A percentile compares a stretch with the other conserved stretches of the same genome.
These are phyloP conservation scores for Nomada goodeniana DNA, from an alignment of 2,888 invertebrate genomes.

Conservation along the genomic window DNA sequence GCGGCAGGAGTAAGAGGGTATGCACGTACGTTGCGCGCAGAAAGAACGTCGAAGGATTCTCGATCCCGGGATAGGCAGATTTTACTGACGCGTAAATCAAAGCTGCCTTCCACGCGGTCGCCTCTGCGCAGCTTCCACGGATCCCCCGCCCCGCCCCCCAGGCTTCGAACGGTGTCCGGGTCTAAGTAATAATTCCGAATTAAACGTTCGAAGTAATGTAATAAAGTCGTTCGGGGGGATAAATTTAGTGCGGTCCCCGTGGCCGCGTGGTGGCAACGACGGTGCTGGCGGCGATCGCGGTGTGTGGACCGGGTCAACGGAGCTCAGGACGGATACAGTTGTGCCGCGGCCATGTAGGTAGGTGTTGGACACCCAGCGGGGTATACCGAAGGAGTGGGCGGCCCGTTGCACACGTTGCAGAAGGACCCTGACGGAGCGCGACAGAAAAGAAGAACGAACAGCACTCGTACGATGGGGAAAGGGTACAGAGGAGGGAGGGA, in stretches of 20 bases:
- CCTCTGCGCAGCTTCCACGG: conserved; percentile 36
- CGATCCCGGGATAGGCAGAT: conserved; percentile 61
- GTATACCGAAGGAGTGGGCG: conserved; percentile 80
- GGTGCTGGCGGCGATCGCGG: conserved; percentile 68
- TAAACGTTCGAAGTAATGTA: conserved; percentile 81
- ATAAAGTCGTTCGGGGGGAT: conserved; percentile 81
- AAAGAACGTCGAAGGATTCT: conserved; percentile 24
- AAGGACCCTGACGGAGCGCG: conserved; percentile 71
- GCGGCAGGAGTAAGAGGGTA: too few species aligned
- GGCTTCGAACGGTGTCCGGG: conserved; percentile 53
- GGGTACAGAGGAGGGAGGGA: conserved; percentile 15
- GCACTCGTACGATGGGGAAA: conserved; percentile 16
- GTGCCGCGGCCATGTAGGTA: conserved; percentile 80
- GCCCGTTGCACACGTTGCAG: conserved; percentile 74
- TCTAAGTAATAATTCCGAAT: conserved; percentile 82
- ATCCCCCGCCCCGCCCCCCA: conserved; percentile 16
- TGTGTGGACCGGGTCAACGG: conserved; percentile 72
- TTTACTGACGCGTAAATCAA: conserved; percentile 78
- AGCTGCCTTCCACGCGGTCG: conserved; percentile 54
- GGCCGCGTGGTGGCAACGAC: conserved; percentile 55
- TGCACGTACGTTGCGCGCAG: too few species aligned
- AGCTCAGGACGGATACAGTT: conserved; percentile 72
- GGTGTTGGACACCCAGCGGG: conserved; percentile 84
- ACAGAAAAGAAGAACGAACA: conserved; percentile 54
- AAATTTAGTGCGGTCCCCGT: conserved; percentile 79